Conservation (phyloP, 2,113 vertebrate genomes). For the Dasyornis broadbenti region DNA sequence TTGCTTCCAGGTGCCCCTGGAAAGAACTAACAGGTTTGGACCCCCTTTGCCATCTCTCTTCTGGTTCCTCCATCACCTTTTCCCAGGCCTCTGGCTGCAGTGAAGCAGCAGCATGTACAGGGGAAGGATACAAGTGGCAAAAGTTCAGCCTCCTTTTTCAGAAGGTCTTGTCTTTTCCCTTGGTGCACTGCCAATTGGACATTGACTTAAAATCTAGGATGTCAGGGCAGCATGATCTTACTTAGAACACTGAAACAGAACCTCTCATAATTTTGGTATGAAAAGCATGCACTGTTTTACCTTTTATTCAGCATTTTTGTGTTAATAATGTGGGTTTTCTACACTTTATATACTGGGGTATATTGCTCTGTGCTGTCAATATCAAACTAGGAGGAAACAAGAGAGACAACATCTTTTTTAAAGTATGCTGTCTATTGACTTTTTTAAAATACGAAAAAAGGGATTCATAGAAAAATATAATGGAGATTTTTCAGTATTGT, state of each 20-base stretch:
- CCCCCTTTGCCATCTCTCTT: accelerated
- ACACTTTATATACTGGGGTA: too few relatives aligned
- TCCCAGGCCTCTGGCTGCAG: neutral
- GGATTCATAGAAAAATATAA: neutral
- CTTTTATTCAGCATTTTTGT: neutral
- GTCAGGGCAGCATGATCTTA: neutral
- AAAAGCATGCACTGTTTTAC: neutral
- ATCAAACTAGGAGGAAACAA: neutral
- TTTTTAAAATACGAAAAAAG: neutral
- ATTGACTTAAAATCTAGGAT: neutral
- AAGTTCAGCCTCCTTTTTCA: neutral
- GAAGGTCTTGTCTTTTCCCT: neutral
- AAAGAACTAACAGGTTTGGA: neutral
- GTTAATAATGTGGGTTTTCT: neutral
- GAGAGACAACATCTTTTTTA: neutral
- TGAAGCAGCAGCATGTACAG: neutral
- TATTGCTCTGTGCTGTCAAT: neutral
- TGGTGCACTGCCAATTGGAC: neutral
- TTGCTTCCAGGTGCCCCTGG: neutral
- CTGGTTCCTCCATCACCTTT: accelerated
- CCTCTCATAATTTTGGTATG: neutral
- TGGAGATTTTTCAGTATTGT: neutral
- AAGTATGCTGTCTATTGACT: neutral
- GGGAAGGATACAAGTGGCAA: neutral
- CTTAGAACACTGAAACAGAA: neutral